A percentile compares a stretch with the other conserved stretches of the same genome.
Conservation (phyloP, 64 coral and sea anemone species). For the Orbicella faveolata region DNA sequence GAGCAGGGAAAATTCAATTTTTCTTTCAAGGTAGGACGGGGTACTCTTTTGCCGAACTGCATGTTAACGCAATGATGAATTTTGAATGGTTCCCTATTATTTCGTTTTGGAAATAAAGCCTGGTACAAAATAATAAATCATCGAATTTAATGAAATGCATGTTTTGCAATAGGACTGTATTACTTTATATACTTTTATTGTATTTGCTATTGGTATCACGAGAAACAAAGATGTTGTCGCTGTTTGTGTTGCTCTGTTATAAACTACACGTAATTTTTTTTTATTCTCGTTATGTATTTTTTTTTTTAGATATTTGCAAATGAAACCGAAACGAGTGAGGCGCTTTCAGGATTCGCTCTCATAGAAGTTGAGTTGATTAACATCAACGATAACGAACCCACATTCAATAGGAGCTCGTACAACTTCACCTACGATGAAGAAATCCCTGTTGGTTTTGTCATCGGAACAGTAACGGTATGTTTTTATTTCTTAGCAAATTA, state of each 20-base stretch:
- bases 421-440: conserved; percentile 90
- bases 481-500: background rate
- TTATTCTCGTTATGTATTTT: background rate
- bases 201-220: too few species aligned
- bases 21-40: conserved; percentile 71
- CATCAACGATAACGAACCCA: conserved; percentile 83
- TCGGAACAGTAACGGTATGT: conserved; percentile 76
- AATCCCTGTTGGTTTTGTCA: conserved; percentile 44
- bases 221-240: too few species aligned
- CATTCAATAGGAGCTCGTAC: conserved; percentile 51
- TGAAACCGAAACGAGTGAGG: conserved; percentile 78
- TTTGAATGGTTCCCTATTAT: background rate
- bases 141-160: too few species aligned
- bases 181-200: too few species aligned
- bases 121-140: too few species aligned
- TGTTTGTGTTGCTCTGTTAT: background rate
- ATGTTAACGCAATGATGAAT: too few species aligned
- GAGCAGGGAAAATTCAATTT: conserved; percentile 65
- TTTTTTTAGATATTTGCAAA: conserved; percentile 66
- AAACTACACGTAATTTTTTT: background rate
- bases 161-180: too few species aligned
- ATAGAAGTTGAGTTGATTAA: conserved; percentile 68
- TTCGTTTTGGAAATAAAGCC: background rate
- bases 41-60: background rate
- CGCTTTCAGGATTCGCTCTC: conserved; percentile 50